Base-by-base conservation (phyloP, 2,113 vertebrate genomes). In the Carassius gibelio region DNA sequence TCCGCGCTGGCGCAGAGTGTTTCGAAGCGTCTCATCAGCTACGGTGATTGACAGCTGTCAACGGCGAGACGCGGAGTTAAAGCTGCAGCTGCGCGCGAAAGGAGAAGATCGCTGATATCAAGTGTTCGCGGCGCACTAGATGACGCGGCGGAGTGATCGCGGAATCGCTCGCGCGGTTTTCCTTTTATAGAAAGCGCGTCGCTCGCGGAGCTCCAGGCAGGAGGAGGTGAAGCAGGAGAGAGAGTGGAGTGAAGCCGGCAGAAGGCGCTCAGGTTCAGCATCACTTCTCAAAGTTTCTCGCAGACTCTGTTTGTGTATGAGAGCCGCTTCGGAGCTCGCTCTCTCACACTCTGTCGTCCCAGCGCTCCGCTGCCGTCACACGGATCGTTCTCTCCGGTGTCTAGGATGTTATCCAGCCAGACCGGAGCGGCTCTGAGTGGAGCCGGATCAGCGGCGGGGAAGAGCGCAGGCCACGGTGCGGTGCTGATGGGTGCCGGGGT, bases 351-450 rank as follows among this genome's bases (percentile, higher is more conserved):
- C 85, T 72, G 34, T 34, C 50, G 15, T 48, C 34, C 26, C 50
- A 76, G 77, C 85, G 88, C 89, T 84, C 87, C 42, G 81, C 66
- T 71, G 81, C 69, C 86, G 68, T 88, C 81, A 52, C 2, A 19
- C 34, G 77, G 34, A 78, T 88, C 87, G 81, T 83, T 85, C 62
- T 75, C 42, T 81, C 77, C 86, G 81, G 68, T 86, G 74, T 91
- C 68, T 93, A 95, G 88, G 88, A 98, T 97, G 97, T 94, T 98
- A 89, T 97, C 96, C 88, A 97, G 95, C 92, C 96, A 95, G 93
- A 93, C 94, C 81, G 96, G 95, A 88, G 94, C 93, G 91, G 94
- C 94, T 94, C 88, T 90, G 91, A 91, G 93, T 89, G 95, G 94
- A 89, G 94, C 91, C 94, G 93, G 93, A 69, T 93, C 94, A 69